Conservation (phyloP, 1,140 invertebrate species). For the Temnothorax nylanderi region DNA sequence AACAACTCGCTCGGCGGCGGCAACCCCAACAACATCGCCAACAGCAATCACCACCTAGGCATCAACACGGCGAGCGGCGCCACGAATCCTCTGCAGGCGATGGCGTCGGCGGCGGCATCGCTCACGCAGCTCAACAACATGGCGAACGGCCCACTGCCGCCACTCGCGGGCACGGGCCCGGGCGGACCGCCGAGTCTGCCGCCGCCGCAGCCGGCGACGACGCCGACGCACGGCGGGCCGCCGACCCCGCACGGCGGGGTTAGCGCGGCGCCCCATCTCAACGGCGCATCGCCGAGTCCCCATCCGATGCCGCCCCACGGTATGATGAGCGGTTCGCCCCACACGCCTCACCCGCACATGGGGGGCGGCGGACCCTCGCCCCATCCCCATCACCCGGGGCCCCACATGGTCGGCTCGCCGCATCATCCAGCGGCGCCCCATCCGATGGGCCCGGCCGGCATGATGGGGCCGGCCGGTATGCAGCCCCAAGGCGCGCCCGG, state of each 20-base stretch:
- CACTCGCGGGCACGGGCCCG: slow-evolving; percentile 77
- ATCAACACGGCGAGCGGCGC: slow-evolving; percentile 68
- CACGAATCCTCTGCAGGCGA: slow-evolving; percentile 82
- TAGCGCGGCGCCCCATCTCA: slow-evolving; percentile 80
- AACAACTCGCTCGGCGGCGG: slow-evolving; percentile 38
- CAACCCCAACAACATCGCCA: slow-evolving; percentile 51
- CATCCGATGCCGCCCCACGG: slow-evolving; percentile 84
- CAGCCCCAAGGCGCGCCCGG: slow-evolving; percentile 81
- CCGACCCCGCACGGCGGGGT: slow-evolving; percentile 81
- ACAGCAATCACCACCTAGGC: slow-evolving; percentile 30
- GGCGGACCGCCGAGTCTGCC: slow-evolving; percentile 79
- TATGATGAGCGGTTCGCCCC: slow-evolving; percentile 83
- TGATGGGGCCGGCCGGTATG: slow-evolving; percentile 82
- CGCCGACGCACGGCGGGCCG: slow-evolving; percentile 83
- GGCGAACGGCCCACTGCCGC: slow-evolving; percentile 83
- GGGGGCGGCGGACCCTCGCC: slow-evolving; percentile 82
- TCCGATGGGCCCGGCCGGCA: slow-evolving; percentile 80
- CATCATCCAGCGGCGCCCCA: slow-evolving; percentile 80
- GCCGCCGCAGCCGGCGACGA: slow-evolving; percentile 82
- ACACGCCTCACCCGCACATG: slow-evolving; percentile 82
- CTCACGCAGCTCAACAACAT: slow-evolving; percentile 84
- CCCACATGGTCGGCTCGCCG: slow-evolving; percentile 83
- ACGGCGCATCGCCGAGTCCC: slow-evolving; percentile 84
- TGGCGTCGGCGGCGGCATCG: slow-evolving; percentile 83
- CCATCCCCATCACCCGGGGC: slow-evolving; percentile 82